A percentile compares a stretch with the other conserved stretches of the same genome.
These are phyloP conservation scores for Hapalemur alaotrensis DNA, from an alignment of 2,797 vertebrate species.

Conservation along the genomic window DNA sequence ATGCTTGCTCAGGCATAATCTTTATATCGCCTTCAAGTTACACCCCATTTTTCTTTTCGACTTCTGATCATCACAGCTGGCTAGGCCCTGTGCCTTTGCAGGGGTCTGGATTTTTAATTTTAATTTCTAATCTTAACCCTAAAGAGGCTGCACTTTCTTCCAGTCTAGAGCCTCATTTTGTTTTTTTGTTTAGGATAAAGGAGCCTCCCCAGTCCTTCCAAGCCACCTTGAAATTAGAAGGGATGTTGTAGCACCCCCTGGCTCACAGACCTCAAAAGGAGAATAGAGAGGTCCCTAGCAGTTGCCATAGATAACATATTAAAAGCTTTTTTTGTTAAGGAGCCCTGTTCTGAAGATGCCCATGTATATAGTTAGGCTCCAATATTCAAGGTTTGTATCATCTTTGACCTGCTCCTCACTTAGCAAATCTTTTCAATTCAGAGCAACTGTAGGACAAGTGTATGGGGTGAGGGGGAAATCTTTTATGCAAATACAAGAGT, in stretches of 20 bases:
- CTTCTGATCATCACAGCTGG: neutral
- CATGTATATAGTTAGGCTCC: neutral
- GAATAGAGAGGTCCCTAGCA: neutral
- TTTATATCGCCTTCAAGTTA: neutral
- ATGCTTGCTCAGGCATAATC: neutral
- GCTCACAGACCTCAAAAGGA: neutral
- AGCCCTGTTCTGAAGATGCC: neutral
- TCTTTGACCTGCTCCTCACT: neutral
- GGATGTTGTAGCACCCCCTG: neutral
- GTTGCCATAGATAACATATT: neutral
- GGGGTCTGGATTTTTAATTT: neutral
- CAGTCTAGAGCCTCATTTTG: neutral
- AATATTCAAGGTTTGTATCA: neutral
- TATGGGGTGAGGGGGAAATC: neutral
- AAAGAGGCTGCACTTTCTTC: neutral
- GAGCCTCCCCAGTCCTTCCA: neutral
- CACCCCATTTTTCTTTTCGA: neutral
- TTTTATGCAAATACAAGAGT: neutral
- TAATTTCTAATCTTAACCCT: neutral
- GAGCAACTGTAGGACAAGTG: neutral
- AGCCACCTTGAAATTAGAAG: neutral
- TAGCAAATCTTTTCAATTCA: neutral
- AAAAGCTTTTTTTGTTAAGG: neutral
- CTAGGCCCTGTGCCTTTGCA: neutral
- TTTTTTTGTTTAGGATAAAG: neutral